Conservation (phyloP, 2,888 invertebrate species). For the Lepidonotus clava region DNA sequence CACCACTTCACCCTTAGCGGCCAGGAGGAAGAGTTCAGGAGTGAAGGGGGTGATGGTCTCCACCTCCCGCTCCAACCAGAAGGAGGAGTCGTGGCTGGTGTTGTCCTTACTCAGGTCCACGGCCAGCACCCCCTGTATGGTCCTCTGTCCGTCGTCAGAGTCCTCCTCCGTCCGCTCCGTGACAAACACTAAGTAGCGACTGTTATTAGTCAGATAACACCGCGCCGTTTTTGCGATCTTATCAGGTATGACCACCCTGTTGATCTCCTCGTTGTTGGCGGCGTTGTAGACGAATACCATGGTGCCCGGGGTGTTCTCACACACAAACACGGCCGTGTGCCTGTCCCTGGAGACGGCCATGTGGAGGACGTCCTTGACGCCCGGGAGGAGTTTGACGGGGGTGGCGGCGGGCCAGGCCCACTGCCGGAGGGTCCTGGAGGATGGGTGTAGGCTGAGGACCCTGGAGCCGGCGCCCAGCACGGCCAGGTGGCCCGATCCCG, state of each 20-base stretch:
- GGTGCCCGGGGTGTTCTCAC: constrained; percentile 13
- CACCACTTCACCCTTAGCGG: not conserved
- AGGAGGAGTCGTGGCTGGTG: not conserved
- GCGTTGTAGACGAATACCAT: constrained; percentile 11
- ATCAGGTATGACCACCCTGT: not conserved
- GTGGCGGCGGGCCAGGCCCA: constrained; percentile 12
- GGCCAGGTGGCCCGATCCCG: not conserved
- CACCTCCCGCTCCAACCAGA: not conserved
- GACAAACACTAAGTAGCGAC: not conserved
- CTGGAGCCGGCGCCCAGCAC: not conserved
- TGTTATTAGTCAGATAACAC: not conserved
- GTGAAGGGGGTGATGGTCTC: not conserved
- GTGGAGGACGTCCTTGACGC: not conserved
- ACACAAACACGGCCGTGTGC: not conserved
- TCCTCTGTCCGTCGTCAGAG: not conserved
- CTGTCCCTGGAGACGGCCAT: not conserved
- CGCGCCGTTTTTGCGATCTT: not conserved
- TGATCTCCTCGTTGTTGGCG: not conserved
- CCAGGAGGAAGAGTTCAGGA: not conserved
- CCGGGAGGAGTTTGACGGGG: not conserved
- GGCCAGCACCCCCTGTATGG: not conserved
- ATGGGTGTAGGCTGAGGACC: not conserved
- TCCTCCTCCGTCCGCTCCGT: not conserved
- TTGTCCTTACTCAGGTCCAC: not conserved
- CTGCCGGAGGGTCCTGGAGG: not conserved